Base-by-base conservation (phyloP, 2,797 vertebrate species). In the Melanotaenia maccullochi region DNA sequence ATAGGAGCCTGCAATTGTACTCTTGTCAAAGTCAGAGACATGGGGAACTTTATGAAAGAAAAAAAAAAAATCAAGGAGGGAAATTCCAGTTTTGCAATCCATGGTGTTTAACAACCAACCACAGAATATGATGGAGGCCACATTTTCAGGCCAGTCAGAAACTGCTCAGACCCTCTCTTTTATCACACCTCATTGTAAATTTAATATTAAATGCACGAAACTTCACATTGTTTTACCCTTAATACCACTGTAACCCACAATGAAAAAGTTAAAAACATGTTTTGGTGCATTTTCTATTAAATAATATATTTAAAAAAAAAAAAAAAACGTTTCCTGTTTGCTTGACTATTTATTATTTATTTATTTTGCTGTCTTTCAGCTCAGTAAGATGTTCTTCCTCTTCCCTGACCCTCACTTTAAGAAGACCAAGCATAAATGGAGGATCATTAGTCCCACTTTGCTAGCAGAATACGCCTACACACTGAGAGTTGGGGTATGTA, bases 371-470 rank as follows among this genome's bases (percentile, higher is more conserved):
- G 36, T 81, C 65, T 86, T 86, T 61, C 78, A 98, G 97, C 93
- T 98, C 82, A 94, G 94, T 73, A 98, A 97, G 94, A 97, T 97
- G 96, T 97, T 97, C 90, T 97, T 98, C 92, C 95, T 97, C 64
- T 98, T 98, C 78, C 97, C 97, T 24, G 97, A 97, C 89, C 97
- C 97, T 65, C 97, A 98, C 87, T 98, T 98, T 81, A 98, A 98
- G 91, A 96, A 96, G 88, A 97, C 97, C 0, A 97, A 98, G 70
- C 97, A 98, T 91, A 97, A 97, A 73, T 98, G 97, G 97, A 94
- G 97, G 88, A 97, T 98, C 84, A 96, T 98, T 80, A 97, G 97
- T 79, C 86, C 95, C 24, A 97, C 96, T 0, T 73, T 98, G 78
- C 82, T 98, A 79, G 97, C 96, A 14, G 97, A 98, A 76, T 98